Conservation (phyloP, 2,797 vertebrate genomes). For the Gila robusta region DNA sequence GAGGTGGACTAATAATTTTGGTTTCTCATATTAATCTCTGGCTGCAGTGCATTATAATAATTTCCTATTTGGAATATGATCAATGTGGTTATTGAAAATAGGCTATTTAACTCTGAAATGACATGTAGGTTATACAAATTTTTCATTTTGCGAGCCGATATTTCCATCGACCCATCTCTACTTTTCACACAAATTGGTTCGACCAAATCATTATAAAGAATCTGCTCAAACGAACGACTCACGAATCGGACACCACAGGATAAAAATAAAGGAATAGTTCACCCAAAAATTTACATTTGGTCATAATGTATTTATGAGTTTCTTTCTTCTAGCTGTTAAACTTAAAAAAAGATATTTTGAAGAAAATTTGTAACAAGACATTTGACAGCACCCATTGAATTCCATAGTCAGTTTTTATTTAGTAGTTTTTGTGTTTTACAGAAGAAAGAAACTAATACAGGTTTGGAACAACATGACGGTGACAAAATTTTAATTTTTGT, state of each 20-base stretch:
- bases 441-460: background rate
- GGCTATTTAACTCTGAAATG: background rate
- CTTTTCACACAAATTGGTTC: background rate
- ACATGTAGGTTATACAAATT: background rate
- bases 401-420: too few relatives aligned
- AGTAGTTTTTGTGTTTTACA: background rate
- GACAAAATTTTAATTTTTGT: too few relatives aligned
- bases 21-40: background rate
- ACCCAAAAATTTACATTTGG: too few relatives aligned
- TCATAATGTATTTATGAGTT: too few relatives aligned
- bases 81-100: background rate
- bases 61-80: background rate
- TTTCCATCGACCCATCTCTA: background rate
- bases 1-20: background rate
- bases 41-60: background rate
- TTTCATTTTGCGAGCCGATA: background rate
- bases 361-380: too few relatives aligned
- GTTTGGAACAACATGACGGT: background rate
- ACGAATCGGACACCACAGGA: background rate
- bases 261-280: background rate
- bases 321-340: too few relatives aligned
- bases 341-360: too few relatives aligned
- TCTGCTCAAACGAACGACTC: background rate
- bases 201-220: background rate
- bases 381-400: too few relatives aligned